Evolutionary conservation across 2,113 vertebrate species (phyloP).

Genomic region (Silurus meridionalis): DNA sequence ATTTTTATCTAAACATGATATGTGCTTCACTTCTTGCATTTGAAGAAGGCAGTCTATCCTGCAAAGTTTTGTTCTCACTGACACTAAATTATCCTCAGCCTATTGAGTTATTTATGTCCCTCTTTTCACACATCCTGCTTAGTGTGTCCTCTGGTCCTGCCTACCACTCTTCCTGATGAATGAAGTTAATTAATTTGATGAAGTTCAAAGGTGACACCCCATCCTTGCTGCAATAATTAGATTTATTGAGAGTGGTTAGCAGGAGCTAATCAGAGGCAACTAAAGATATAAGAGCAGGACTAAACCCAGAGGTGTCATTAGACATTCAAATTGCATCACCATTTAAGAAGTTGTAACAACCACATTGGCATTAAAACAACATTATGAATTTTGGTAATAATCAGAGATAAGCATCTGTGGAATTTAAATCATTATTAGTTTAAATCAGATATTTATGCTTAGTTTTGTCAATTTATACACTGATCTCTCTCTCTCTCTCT

Average conservation of each 20-base stretch:
- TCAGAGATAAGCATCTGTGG: background rate
- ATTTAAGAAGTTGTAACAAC: background rate
- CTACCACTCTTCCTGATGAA: constrained; percentile 66
- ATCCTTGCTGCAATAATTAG: constrained; percentile 70
- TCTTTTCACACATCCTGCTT: constrained; percentile 12
- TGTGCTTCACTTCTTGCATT: background rate
- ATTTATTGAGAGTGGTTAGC: constrained; percentile 59
- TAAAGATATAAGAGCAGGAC: constrained; percentile 67
- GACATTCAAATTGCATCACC: constrained; percentile 8
- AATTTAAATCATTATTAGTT: background rate
- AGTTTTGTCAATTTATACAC: background rate
- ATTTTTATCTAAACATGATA: too few relatives aligned
- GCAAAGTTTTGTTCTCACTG: constrained; percentile 43
- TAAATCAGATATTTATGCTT: background rate
- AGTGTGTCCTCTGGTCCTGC: constrained; percentile 50
- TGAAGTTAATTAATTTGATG: constrained; percentile 72
- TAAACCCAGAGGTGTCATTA: constrained; percentile 32
- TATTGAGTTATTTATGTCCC: constrained; percentile 26
- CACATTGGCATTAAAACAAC: background rate
- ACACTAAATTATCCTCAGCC: constrained; percentile 56
- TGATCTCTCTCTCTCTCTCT: too few relatives aligned
- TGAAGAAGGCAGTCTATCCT: constrained; percentile 36
- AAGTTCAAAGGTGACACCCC: constrained; percentile 74
- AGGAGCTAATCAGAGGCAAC: constrained; percentile 66
- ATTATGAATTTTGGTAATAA: background rate